Percentiles rank a stretch among this genome's conserved stretches.
phyloP scores from a whole-genome alignment of 2,797 vertebrate genomes.

The Diplodus puntazzo region DNA sequence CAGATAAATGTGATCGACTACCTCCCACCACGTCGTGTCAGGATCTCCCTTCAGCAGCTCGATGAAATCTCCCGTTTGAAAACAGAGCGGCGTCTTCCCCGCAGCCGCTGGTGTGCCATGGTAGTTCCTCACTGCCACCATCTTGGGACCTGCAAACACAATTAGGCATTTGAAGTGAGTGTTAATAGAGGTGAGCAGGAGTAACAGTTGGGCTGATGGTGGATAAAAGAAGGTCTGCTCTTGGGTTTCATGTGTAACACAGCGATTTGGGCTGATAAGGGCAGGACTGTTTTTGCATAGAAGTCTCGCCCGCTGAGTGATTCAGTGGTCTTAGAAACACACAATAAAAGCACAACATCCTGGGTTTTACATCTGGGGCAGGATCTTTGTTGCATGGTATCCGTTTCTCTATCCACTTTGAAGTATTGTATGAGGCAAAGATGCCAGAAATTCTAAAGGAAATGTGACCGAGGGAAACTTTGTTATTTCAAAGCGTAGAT shows the following conservation, averaged over 20 bases:
- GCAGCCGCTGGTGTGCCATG: slow-evolving; percentile 91
- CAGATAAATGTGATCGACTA: not conserved
- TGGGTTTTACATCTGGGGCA: not conserved
- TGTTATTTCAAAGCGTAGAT: not conserved
- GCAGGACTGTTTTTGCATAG: not conserved
- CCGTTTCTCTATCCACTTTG: not conserved
- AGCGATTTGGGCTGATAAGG: not conserved
- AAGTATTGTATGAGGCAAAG: not conserved
- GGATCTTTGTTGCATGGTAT: not conserved
- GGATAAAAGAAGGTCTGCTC: not conserved
- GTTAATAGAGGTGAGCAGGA: not conserved
- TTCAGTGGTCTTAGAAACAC: slow-evolving; percentile 9
- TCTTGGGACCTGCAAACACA: slow-evolving; percentile 92
- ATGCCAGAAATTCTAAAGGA: not conserved
- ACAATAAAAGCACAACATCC: slow-evolving; percentile 24
- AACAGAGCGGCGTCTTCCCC: slow-evolving; percentile 90
- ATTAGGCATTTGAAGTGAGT: not conserved
- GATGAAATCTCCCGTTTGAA: slow-evolving; percentile 94
- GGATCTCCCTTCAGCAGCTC: slow-evolving; percentile 96
- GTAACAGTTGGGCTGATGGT: not conserved
- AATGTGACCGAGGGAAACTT: not conserved
- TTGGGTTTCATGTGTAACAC: not conserved
- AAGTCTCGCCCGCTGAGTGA: not conserved
- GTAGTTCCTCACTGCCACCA: slow-evolving; percentile 96
- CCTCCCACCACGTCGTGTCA: slow-evolving; percentile 96